Conservation (phyloP, 1,140 invertebrate genomes). For the Ips nitidus region DNA sequence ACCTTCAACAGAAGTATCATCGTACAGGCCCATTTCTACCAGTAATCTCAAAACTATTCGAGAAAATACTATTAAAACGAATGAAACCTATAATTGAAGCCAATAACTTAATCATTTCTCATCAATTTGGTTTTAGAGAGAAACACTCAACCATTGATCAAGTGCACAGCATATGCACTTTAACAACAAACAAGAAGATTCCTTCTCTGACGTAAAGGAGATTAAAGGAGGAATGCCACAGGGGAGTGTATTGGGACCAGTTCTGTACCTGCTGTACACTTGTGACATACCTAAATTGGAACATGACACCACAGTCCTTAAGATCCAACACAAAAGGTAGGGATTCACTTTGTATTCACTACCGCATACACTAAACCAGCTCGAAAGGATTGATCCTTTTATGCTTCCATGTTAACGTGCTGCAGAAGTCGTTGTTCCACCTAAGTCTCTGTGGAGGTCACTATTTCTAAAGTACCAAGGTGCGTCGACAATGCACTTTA, state of each 20-base stretch:
- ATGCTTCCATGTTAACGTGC: background rate
- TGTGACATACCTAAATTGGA: too few species aligned
- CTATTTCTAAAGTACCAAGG: too few species aligned
- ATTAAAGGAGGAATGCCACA: too few species aligned
- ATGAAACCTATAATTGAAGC: background rate
- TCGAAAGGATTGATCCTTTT: background rate
- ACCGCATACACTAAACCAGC: too few species aligned
- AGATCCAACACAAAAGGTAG: too few species aligned
- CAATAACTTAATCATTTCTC: background rate
- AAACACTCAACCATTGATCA: background rate
- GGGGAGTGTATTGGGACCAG: too few species aligned
- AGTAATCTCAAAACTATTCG: constrained; percentile 1
- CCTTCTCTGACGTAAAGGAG: constrained; percentile 2
- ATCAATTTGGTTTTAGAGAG: constrained; percentile 1
- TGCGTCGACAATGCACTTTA: too few species aligned
- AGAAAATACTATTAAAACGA: background rate
- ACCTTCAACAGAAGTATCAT: background rate
- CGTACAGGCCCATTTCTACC: constrained; percentile 2
- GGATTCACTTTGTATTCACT: too few species aligned
- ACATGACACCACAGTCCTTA: too few species aligned
- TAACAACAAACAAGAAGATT: background rate
- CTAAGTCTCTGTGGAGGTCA: constrained; percentile 23
- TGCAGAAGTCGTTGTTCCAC: background rate
- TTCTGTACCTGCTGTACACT: too few species aligned
- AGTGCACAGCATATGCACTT: background rate